Base-by-base conservation (phyloP, 2,113 vertebrate species). In the Mandrillus leucophaeus region DNA sequence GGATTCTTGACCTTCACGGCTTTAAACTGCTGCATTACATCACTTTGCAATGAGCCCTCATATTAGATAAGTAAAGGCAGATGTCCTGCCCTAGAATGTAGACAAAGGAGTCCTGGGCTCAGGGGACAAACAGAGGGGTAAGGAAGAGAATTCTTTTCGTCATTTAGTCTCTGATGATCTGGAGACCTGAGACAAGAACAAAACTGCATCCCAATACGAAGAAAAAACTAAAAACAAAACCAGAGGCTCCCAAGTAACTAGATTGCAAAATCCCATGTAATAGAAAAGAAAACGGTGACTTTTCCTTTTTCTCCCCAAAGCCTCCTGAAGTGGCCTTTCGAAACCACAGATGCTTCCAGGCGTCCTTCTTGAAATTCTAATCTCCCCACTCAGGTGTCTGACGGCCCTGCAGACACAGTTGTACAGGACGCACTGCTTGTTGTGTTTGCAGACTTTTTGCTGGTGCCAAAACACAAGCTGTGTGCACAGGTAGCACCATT, bases 351-450 rank as follows among this genome's bases (percentile, higher is more conserved):
- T 30, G 14, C 43, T n/a, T 52, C 12, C 1, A 22, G 30, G 30
- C 0, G 0, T 8, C 45, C 52, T 30, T 13, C 59, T 9, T 2
- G 7, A 5, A 0, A 17, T 30, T 57, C 43, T 7, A 22, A 30
- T 8, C 4, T 13, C n/a, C 48, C 23, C 0, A 52, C 40, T n/a
- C 57, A 11, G 5, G 14, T 18, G 10, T 10, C 48, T 1, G 2
- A 12, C 7, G 22, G 59, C 52, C 13, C 2, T 30, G 3, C 40
- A 27, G 0, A 4, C 35, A 16, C 14, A 6, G 48, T 23, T 18
- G 5, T 16, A 27, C 23, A 9, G 40, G 27, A 23, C 0, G 8
- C 76, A 9, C 8, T 0, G 1, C 17, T 5, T 7, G 16, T 6
- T 23, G 5, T 0, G 16, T 61, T 16, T 61, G n/a, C 1, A 9